phyloP scores from a whole-genome alignment of 2,113 vertebrate species.

The Cinclus mexicanus region DNA sequence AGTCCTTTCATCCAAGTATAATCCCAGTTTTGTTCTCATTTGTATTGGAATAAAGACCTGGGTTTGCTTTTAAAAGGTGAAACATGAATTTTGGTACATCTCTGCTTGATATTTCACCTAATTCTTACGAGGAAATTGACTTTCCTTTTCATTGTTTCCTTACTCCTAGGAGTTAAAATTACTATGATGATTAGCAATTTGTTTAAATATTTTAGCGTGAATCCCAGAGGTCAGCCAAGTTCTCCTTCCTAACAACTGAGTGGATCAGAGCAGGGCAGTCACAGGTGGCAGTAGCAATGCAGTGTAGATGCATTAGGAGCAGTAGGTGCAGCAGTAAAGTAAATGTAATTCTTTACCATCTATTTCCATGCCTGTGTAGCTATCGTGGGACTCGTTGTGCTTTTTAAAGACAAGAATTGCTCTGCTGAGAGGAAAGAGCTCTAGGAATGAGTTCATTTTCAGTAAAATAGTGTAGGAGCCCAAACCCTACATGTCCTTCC shows the following conservation, averaged over 20 bases:
- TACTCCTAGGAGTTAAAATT: background rate
- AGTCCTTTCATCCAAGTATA: background rate
- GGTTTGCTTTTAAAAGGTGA: background rate
- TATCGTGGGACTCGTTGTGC: background rate
- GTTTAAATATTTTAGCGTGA: background rate
- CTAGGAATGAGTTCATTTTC: background rate
- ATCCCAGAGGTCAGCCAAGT: background rate
- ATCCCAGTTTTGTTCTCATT: conserved; percentile 9
- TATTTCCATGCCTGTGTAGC: background rate
- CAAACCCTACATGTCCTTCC: fast-evolving
- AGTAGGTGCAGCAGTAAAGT: background rate
- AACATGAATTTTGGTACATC: background rate
- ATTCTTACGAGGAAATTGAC: background rate
- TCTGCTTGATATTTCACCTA: background rate
- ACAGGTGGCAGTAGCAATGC: background rate
- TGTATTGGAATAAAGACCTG: background rate
- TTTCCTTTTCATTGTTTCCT: background rate
- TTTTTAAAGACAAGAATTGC: background rate
- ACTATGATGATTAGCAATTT: background rate
- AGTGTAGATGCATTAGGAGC: background rate
- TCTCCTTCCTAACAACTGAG: background rate
- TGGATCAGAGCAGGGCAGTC: background rate
- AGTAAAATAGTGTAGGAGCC: background rate
- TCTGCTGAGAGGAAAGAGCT: background rate
- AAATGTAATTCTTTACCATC: background rate